These are phyloP conservation scores for Ceratotherium simum DNA, from an alignment of 2,113 vertebrate species.

Conservation along the genomic window DNA sequence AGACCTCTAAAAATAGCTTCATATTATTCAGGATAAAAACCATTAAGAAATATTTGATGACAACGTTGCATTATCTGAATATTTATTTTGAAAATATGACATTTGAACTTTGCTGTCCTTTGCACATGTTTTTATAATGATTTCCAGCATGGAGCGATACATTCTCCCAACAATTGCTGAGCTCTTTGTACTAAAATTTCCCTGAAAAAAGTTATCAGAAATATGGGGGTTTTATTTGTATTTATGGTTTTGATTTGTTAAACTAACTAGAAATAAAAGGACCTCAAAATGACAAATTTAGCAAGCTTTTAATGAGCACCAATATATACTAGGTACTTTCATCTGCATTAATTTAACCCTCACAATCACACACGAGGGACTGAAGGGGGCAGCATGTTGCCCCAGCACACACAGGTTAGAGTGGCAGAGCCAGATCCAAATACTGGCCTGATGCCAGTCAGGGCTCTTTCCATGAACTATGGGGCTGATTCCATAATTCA, in stretches of 20 bases:
- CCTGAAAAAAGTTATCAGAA: background rate
- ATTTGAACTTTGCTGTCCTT: background rate
- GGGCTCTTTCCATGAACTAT: rapidly evolving
- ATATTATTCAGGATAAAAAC: background rate
- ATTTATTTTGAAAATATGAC: background rate
- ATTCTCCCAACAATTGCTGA: background rate
- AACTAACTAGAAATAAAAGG: background rate
- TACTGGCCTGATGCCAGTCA: no score
- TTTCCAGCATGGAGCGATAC: background rate
- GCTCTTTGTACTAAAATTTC: background rate
- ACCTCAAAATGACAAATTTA: background rate
- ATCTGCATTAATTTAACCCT: background rate
- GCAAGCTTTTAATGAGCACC: background rate
- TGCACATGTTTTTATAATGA: background rate
- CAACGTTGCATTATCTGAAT: background rate
- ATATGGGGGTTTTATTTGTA: background rate
- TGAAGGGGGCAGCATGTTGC: background rate
- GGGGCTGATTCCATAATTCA: background rate
- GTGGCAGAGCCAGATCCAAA: background rate
- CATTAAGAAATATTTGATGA: background rate
- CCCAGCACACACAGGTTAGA: background rate
- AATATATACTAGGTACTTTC: background rate
- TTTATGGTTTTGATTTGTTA: background rate
- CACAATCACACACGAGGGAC: background rate
- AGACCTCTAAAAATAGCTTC: background rate